Percentiles rank a stretch among this genome's conserved stretches.
Conservation (phyloP, 2,797 vertebrate species). For the Phoeniculus purpureus region DNA sequence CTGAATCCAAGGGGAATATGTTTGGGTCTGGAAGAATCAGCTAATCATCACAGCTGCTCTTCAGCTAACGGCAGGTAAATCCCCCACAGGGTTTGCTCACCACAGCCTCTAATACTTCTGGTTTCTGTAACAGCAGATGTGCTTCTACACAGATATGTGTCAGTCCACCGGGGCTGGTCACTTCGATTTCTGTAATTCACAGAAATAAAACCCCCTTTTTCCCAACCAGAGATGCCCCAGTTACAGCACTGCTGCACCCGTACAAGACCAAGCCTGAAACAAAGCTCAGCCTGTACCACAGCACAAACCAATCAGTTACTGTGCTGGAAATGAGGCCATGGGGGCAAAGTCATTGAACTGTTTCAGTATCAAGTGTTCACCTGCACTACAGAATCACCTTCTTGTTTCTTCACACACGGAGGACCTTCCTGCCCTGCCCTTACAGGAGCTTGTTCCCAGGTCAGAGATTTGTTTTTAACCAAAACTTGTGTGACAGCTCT, state of each 20-base stretch:
- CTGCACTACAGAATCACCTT: background rate
- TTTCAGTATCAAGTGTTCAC: background rate
- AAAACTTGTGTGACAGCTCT: background rate
- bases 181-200: background rate
- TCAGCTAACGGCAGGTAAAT: background rate
- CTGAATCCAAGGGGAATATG: background rate
- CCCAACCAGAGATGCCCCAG: background rate
- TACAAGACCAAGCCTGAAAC: background rate
- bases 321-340: background rate
- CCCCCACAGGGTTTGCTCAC: background rate
- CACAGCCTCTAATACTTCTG: fast-evolving
- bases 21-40: background rate
- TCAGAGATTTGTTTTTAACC: background rate
- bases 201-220: background rate
- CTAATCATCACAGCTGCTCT: background rate
- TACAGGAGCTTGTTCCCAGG: background rate
- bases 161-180: background rate
- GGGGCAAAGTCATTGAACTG: background rate
- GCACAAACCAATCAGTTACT: background rate
- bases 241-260: background rate
- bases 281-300: background rate
- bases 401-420: background rate
- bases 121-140: background rate
- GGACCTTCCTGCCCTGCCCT: background rate
- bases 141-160: fast-evolving